Evolutionary conservation across 2,797 vertebrate genomes (phyloP).

Genomic region (Enteromius paludinosus): DNA sequence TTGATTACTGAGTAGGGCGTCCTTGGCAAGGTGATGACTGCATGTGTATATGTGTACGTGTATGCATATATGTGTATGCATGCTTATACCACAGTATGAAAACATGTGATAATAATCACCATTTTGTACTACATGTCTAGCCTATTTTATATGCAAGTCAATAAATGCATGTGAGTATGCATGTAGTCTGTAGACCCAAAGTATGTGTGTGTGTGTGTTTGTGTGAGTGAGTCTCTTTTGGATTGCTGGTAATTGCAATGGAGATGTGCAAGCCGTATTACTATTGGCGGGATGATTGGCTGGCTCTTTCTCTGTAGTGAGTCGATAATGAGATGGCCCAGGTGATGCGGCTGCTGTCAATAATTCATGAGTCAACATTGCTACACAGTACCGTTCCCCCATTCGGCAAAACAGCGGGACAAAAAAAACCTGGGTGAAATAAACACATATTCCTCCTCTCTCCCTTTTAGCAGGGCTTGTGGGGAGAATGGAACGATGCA

Average conservation of each 20-base stretch:
- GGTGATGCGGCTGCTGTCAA: constrained; percentile 49
- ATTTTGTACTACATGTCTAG: not conserved
- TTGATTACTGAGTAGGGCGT: constrained; percentile 55
- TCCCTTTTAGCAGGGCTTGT: constrained; percentile 10
- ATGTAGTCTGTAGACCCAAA: not conserved
- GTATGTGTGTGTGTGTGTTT: constrained; percentile 18
- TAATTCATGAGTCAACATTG: constrained; percentile 57
- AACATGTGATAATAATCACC: too few species aligned
- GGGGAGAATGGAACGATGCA: not conserved
- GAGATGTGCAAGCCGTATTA: constrained; percentile 38
- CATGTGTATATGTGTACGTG: constrained; percentile 8
- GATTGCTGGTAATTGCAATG: constrained; percentile 42
- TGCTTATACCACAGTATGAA: constrained; percentile 27
- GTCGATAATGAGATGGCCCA: constrained; percentile 53
- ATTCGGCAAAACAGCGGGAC: constrained; percentile 28
- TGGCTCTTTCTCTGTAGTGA: constrained; percentile 27
- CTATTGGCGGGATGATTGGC: constrained; percentile 54
- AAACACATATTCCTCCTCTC: constrained; percentile 6
- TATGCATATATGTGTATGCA: too few species aligned
- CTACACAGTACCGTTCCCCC: constrained; percentile 11
- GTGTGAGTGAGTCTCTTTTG: constrained; percentile 23
- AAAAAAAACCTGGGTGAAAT: constrained; percentile 29
- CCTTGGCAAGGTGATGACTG: constrained; percentile 55
- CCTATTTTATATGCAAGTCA: not conserved
- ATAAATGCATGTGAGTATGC: not conserved